Base-by-base conservation (phyloP, 2,113 vertebrate genomes). In the Stercorarius parasiticus region DNA sequence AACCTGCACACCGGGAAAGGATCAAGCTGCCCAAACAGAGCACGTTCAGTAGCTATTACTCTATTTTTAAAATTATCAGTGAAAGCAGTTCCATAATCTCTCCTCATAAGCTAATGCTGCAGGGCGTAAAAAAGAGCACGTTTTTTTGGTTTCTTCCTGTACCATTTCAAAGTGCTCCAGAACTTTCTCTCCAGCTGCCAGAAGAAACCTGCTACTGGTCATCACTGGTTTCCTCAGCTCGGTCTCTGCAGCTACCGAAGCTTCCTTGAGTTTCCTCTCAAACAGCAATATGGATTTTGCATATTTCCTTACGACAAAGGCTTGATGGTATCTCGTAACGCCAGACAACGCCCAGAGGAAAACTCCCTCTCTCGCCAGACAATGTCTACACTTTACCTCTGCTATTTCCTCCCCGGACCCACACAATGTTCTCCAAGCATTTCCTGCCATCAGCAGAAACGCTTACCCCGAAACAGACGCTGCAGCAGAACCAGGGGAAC, bases 391-490 rank as follows among this genome's bases (percentile, higher is more conserved):
- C 53, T 82, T 50, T 34, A 27, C 43, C 18, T 56, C 62, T 23
- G 62, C 49, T 14, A 9, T 29, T n/a, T 71, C 67, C 56, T 58
- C 21, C 64, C 23, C 9, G 1, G 78, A 27, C 19, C 3, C 30
- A 52, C 45, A 43, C 55, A 5, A 42, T 22, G 38, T 62, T 30
- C 45, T 30, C 5, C 9, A n/a, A 56, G 6, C 14, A 2, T 30
- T 72, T 62, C 67, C 32, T 52, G 56, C 45, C 11, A 21, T 17
- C 27, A 40, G 23, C 38, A 61, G 45, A 50, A 71, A n/a, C 2
- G 3, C 25, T 17, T 2, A 18, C 45, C 45, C 67, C 8, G 17
- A 18, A 13, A 30, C 15, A 9, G 32, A 12, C 0, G 1, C 18
- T 40, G 43, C 66, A 7, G 23, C 36, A 18, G 66, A 36, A 9